Base-by-base conservation (phyloP, 1,140 invertebrate species). In the Brachionus koreanus region DNA sequence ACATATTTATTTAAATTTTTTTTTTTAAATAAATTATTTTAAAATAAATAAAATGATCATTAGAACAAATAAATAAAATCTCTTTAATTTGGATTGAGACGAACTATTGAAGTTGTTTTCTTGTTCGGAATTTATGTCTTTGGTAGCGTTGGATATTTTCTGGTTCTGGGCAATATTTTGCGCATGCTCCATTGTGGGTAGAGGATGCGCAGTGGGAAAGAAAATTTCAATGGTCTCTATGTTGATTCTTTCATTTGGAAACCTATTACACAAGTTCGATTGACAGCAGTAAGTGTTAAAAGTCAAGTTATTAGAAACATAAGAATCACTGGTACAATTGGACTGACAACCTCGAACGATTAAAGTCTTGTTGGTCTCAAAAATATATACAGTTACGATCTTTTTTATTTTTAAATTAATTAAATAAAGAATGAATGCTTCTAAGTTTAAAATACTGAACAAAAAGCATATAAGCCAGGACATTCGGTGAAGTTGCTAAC, bases 171-270 rank as follows among this genome's bases (percentile, higher is more conserved):
- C 6, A 13, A 1, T n/a, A n/a, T 37, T 37, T 37, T 2, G n/a
- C 37, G 10, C 5, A n/a, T 74, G 23, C 3, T 6, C 7, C 7
- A 74, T 43, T 46, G 19, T 23, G 42, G 12, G 25, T 5, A 23
- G 23, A 29, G 33, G 37, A 12, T 19, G 25, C 23, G n/a, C 13
- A 33, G 35, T 67, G 6, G 69, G 69, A 25, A 74, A 46, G 29
- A 4, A 43, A n/a, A 74, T 12, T 0, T 46, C 42, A 13, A 74
- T 29, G 16, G 39, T 74, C 19, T 74, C 2, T 1, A 43, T 19
- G 43, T 74, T 49, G 6, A 74, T 46, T 46, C 69, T 23, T 46
- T 74, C 69, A 46, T 74, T 74, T 49, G 37, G 37, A 46, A 74
- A 74, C 25, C 39, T 46, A 33, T 74, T 74, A 25, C 69, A 74